Base-by-base conservation (phyloP, 2,888 invertebrate species). In the Dynastes tityus region DNA sequence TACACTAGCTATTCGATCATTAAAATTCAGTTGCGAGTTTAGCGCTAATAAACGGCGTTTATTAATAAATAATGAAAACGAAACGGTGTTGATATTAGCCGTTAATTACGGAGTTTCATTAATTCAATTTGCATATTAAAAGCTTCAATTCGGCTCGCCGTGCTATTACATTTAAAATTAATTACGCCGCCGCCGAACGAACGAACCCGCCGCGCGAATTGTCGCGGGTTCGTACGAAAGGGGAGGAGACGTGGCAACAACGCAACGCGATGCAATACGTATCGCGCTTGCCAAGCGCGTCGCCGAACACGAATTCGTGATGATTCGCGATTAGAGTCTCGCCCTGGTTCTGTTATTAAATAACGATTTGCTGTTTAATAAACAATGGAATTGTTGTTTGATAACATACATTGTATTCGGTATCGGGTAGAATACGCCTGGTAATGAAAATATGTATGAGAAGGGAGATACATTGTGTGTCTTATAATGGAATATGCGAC, bases 111-210 rank as follows among this genome's bases (percentile, higher is more conserved):
- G 73, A 74, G 73, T 74, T 63, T 74, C 73, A 61, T 74, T 74
- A 74, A 74, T 74, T 74, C 73, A 74, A 74, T 74, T 74, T 74
- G 73, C 73, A 74, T 74, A 74, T 74, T 74, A 74, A 74, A 74
- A 74, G 73, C 61, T 61, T 45, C 61, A 68, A 68, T 68, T 45
- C 73, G 73, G 61, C 27, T 45, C 73, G 63, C 45, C 27, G 61
- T 74, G 61, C 51, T 45, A 74, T 74, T 61, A 61, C 73, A 61
- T 61, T 74, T 74, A 74, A 74, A 74, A 74, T 74, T 74, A 74
- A 74, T 74, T 74, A 74, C 45, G 16, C 5, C 22, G 73, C 45
- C 45, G 45, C 45, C 22, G 61, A 37, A 22, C 58, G n/a, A 58
- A 8, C 55, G 37, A 27, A 27, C 40, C 51, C 49, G 29, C 68